Base-by-base conservation (phyloP, 2,797 vertebrate genomes). In the Acanthis flammea region DNA sequence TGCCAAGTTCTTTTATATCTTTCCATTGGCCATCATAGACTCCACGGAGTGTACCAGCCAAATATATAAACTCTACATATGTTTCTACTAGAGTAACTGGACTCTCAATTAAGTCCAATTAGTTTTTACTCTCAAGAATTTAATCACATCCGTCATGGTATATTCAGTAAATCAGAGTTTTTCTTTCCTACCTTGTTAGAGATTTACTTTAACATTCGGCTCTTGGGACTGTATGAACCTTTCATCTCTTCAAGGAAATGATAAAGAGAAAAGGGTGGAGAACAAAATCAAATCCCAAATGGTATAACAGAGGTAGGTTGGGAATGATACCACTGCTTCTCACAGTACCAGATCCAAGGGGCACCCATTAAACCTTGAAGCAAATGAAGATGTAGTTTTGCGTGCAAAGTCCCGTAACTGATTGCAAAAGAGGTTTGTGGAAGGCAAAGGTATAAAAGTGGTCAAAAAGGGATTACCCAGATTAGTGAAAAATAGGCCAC, bases 71-170 rank as follows among this genome's bases (percentile, higher is more conserved):
- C 63, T 90, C 68, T 95, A 86, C 90, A 94, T 93, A 90, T 94
- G 94, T 97, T 96, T 94, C 92, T 95, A 89, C 92, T 97, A 90
- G 96, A 97, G 91, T 84, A 97, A 97, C 73, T 88, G 86, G 71
- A 60, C 95, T 95, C n/a, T 25, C 94, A 97, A 96, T 96, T 97
- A 97, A 55, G 90, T 94, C 88, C 61, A 97, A 97, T 94, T 96
- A 96, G 67, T 76, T 94, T 95, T 95, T 50, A 83, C 18, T 87
- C 95, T 96, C 96, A 97, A 96, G 82, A 97, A 97, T 94, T 97
- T 92, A 95, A 77, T 97, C 90, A 95, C 83, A 83, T 94, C 82
- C 94, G 80, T 92, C 86, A 31, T 75, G 94, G 83, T 50, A 90
- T 57, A 85, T 95, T 97, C 90, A 94, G 91, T 97, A 96, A 95